A percentile compares a stretch with the other conserved stretches of the same genome.
Conservation (phyloP, 2,888 invertebrate genomes). For the Matsumyia berberina region DNA sequence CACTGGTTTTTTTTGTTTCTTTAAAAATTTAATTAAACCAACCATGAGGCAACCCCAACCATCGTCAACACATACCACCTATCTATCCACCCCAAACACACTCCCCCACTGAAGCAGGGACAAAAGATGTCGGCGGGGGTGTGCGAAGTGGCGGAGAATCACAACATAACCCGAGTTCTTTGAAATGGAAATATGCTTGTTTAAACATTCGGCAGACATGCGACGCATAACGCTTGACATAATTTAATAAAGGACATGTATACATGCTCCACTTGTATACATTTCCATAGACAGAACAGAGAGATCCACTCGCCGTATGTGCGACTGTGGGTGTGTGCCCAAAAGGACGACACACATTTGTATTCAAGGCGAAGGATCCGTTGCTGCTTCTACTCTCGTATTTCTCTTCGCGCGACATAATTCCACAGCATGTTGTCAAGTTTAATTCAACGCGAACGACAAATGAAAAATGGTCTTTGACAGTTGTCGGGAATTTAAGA, state of each 20-base stretch:
- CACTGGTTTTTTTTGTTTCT: conserved; percentile 15
- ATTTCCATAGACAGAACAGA: conserved; percentile 63
- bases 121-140: conserved; percentile 14
- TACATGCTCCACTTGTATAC: conserved; percentile 66
- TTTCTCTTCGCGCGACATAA: conserved; percentile 49
- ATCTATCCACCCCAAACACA: background rate
- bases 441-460: conserved; percentile 66
- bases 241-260: conserved; percentile 75
- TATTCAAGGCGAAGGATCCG: conserved; percentile 71
- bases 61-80: conserved; percentile 13
- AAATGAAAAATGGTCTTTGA: conserved; percentile 73
- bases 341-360: conserved; percentile 51
- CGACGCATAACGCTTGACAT: conserved; percentile 76
- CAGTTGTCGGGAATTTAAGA: conserved; percentile 73
- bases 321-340: background rate
- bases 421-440: conserved; percentile 69
- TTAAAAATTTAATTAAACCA: conserved; percentile 53
- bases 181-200: conserved; percentile 76
- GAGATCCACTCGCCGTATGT: conserved; percentile 5
- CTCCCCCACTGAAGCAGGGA: conserved; percentile 1
- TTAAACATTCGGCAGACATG: conserved; percentile 76
- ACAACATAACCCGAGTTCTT: conserved; percentile 54
- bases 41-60: conserved; percentile 29
- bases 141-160: background rate
- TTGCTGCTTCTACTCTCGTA: conserved; percentile 12